phyloP scores from a whole-genome alignment of 2,888 invertebrate species.

The Ectemnius lituratus region DNA sequence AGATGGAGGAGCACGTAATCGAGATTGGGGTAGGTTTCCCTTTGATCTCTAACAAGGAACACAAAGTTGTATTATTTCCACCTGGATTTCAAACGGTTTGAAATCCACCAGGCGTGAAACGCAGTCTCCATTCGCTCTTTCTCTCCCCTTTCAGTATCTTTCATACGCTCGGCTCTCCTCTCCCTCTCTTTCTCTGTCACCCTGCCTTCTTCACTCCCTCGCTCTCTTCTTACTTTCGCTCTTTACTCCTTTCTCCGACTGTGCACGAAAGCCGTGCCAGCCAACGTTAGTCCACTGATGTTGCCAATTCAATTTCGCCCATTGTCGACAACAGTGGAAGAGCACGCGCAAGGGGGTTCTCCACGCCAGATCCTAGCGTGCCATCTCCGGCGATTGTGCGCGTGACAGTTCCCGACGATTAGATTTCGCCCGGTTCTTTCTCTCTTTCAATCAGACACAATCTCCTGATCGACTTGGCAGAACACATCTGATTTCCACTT shows the following conservation, averaged over 20 bases:
- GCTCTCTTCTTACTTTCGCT: slow-evolving; percentile 29
- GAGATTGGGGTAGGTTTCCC: slow-evolving; percentile 67
- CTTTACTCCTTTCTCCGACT: slow-evolving; percentile 42
- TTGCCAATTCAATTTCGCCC: slow-evolving; percentile 64
- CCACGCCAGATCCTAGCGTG: background rate
- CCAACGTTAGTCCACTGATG: slow-evolving; percentile 47
- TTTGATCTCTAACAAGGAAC: slow-evolving; percentile 73
- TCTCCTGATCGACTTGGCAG: background rate
- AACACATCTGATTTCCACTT: no score
- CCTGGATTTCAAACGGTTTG: slow-evolving; percentile 72
- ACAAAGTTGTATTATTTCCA: slow-evolving; percentile 76
- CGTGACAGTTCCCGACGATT: slow-evolving; percentile 46
- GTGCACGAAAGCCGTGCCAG: no score
- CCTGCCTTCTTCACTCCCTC: slow-evolving; percentile 13
- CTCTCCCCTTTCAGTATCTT: slow-evolving; percentile 3
- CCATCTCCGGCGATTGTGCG: slow-evolving; percentile 46
- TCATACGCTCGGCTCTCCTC: slow-evolving; percentile 34
- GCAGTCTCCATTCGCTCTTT: slow-evolving; percentile 38
- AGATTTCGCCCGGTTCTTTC: slow-evolving; percentile 18
- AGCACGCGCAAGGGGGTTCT: slow-evolving; percentile 37
- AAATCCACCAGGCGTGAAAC: slow-evolving; percentile 72
- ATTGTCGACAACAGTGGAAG: slow-evolving; percentile 37
- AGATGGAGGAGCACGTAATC: slow-evolving; percentile 47
- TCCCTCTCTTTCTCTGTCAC: slow-evolving; percentile 42
- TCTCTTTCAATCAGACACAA: slow-evolving; percentile 5